Percentiles rank a stretch among this genome's conserved stretches.
These are phyloP conservation scores for Cyrtodaria siliqua DNA, from an alignment of 2,888 invertebrate species.

Conservation along the genomic window DNA sequence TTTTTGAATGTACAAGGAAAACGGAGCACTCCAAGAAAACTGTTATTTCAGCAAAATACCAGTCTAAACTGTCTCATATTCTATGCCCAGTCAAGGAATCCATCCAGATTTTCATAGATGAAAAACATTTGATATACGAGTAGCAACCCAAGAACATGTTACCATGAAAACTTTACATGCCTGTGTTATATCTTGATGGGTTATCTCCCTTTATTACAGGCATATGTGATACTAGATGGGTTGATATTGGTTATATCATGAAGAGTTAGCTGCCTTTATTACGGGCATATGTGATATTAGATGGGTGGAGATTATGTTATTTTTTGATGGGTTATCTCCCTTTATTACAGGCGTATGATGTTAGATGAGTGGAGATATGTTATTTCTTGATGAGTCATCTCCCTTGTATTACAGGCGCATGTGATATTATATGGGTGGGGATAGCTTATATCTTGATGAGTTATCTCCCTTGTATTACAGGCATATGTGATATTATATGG, in stretches of 20 bases:
- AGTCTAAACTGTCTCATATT: no score
- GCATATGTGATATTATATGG: slow-evolving; percentile 76
- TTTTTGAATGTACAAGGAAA: no score
- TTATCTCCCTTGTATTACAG: slow-evolving; percentile 54
- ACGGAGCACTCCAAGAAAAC: no score
- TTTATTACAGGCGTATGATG: slow-evolving; percentile 72
- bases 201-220: slow-evolving; percentile 58
- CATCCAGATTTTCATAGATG: no score
- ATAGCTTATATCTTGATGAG: slow-evolving; percentile 77
- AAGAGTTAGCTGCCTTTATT: slow-evolving; percentile 17
- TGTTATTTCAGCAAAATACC: no score
- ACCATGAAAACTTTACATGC: no score
- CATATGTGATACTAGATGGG: slow-evolving; percentile 75
- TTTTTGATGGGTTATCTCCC: slow-evolving; percentile 59
- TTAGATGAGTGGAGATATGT: slow-evolving; percentile 66
- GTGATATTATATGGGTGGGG: slow-evolving; percentile 79
- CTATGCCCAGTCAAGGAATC: no score
- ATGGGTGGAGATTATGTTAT: slow-evolving; percentile 82
- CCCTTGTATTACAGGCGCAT: slow-evolving; percentile 71
- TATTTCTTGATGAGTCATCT: slow-evolving; percentile 67
- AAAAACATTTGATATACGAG: no score
- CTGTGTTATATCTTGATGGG: slow-evolving; percentile 75
- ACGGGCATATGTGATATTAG: slow-evolving; percentile 77
- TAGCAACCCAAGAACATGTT: no score
- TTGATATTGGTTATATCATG: slow-evolving; percentile 81